Conservation (phyloP, 1,140 invertebrate genomes). For the Polyergus mexicanus region DNA sequence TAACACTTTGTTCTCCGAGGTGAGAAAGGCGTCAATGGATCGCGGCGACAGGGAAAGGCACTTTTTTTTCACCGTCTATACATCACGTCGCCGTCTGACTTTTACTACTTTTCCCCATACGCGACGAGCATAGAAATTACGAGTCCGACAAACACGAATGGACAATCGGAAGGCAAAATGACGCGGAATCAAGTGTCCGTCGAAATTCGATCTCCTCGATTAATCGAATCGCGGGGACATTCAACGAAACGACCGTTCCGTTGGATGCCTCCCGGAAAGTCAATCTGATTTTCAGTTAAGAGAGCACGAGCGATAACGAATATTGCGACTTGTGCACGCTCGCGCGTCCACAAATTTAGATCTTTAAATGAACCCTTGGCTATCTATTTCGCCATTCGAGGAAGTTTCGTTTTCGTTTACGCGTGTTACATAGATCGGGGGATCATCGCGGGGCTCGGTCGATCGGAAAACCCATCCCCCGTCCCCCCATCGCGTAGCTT, state of each 20-base stretch:
- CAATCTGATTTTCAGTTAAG: neutral
- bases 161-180: neutral
- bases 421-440: neutral
- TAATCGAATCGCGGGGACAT: conserved; percentile 1
- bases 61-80: conserved; percentile 31
- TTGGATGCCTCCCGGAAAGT: neutral
- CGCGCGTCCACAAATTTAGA: neutral
- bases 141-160: neutral
- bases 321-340: conserved; percentile 19
- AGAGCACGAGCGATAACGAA: neutral
- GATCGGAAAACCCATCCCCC: conserved; percentile 40
- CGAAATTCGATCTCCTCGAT: conserved; percentile 13
- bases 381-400: conserved; percentile 32
- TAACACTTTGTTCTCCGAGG: conserved; percentile 41
- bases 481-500: conserved; percentile 15
- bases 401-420: conserved; percentile 26
- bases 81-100: conserved; percentile 34
- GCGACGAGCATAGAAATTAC: conserved; percentile 2
- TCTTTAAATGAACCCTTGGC: conserved; percentile 17
- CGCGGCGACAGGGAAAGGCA: conserved; percentile 22
- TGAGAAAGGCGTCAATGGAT: conserved; percentile 36
- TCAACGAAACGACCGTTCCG: neutral
- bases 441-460: conserved; percentile 37
- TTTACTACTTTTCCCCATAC: conserved; percentile 25
- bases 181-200: conserved; percentile 16